phyloP scores from a whole-genome alignment of 2,888 invertebrate species.

The Tholera decimalis region DNA sequence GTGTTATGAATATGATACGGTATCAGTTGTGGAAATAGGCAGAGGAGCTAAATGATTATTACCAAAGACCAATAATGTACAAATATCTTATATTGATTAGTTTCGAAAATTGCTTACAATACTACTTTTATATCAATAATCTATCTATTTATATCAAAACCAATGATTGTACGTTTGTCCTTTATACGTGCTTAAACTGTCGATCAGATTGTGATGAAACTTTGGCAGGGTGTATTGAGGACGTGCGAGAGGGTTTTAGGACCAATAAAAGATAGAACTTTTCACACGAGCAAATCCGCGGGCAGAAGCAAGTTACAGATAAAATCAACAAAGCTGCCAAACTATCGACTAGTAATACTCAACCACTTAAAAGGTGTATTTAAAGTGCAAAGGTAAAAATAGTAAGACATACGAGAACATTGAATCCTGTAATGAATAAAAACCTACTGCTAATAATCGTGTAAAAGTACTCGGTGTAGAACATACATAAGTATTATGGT shows the following conservation, averaged over 20 bases:
- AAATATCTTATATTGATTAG: not conserved
- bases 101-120: not conserved
- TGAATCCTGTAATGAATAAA: not conserved
- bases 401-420: not conserved
- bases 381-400: not conserved
- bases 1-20: not conserved
- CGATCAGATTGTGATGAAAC: no score
- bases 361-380: not conserved
- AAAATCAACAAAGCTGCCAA: no score
- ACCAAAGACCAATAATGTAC: no score
- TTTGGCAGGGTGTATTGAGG: no score
- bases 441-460: not conserved
- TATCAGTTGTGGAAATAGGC: not conserved
- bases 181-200: no score
- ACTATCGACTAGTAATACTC: not conserved
- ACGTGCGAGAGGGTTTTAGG: no score
- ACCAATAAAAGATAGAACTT: no score
- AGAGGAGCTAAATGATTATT: not conserved
- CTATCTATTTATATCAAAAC: no score
- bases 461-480: not conserved
- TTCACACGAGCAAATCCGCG: no score
- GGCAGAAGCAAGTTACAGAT: no score
- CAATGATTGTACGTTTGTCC: no score
- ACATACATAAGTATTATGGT: conserved; percentile 1
- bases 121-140: not conserved